Evolutionary conservation across 1,140 invertebrate species (phyloP).

Genomic region (Latrodectus geometricus): DNA sequence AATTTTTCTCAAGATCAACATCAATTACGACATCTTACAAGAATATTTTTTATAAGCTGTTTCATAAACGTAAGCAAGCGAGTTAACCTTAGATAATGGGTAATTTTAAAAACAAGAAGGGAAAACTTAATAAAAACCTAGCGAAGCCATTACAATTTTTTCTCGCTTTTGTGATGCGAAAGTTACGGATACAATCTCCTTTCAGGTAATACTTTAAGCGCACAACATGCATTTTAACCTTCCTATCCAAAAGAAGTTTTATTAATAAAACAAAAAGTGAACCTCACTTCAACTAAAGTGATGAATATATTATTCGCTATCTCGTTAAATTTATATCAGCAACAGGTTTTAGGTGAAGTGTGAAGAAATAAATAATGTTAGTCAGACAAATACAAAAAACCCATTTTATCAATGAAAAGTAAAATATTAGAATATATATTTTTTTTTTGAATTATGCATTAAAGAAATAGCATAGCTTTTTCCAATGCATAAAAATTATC

Average conservation of each 20-base stretch:
- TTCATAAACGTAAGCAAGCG: slow-evolving; percentile 16
- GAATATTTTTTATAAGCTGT: slow-evolving; percentile 22
- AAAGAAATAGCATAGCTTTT: too few species aligned
- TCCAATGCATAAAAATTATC: too few species aligned
- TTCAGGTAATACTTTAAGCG: slow-evolving; percentile 11
- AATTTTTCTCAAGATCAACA: slow-evolving; percentile 23
- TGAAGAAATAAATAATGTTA: too few species aligned
- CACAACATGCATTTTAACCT: slow-evolving; percentile 17
- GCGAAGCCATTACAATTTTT: slow-evolving; percentile 30
- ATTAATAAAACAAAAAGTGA: background rate
- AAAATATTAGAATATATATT: too few species aligned
- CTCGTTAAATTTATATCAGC: background rate
- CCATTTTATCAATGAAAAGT: too few species aligned
- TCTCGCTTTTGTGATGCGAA: background rate
- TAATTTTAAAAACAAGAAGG: slow-evolving; percentile 35
- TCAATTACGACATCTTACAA: slow-evolving; percentile 34
- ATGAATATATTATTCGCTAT: slow-evolving; percentile 11
- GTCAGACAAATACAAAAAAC: too few species aligned
- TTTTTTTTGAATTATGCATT: too few species aligned
- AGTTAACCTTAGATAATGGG: slow-evolving; percentile 41
- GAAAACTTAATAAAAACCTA: slow-evolving; percentile 35
- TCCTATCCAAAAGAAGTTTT: background rate
- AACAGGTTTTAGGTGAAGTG: background rate
- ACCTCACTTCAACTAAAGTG: background rate
- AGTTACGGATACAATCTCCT: background rate